phyloP scores from a whole-genome alignment of 1,140 invertebrate species.

The Diachasma alloeum region DNA sequence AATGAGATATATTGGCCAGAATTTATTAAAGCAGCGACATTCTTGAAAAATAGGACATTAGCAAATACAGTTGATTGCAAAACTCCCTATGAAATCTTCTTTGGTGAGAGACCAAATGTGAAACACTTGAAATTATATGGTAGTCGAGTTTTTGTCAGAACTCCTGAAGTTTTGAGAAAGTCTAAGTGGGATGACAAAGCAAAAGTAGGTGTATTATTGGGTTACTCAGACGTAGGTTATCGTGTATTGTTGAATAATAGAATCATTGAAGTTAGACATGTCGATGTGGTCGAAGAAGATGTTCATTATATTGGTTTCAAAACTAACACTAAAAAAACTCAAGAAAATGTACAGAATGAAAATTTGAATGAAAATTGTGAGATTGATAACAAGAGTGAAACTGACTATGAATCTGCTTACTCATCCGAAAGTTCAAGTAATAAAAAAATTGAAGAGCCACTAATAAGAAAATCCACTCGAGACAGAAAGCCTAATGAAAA shows the following conservation, averaged over 20 bases:
- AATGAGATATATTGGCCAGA: constrained; percentile 37
- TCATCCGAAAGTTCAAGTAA: background rate
- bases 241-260: too few relatives aligned
- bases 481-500: background rate
- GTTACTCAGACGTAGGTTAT: too few relatives aligned
- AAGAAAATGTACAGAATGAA: too few relatives aligned
- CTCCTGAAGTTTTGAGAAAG: background rate
- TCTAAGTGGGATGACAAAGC: background rate
- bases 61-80: constrained; percentile 30
- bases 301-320: background rate
- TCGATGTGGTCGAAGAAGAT: background rate
- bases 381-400: background rate
- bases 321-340: background rate
- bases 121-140: background rate
- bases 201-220: background rate
- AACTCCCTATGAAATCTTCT: constrained; percentile 36
- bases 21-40: constrained; percentile 33
- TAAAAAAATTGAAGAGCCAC: background rate
- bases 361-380: background rate
- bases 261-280: too few relatives aligned
- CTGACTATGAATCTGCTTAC: background rate
- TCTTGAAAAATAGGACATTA: constrained; percentile 35
- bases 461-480: background rate
- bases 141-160: background rate
- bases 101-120: constrained; percentile 12